phyloP scores from a whole-genome alignment of 1,140 invertebrate genomes.

The Sarcophaga peregrina region DNA sequence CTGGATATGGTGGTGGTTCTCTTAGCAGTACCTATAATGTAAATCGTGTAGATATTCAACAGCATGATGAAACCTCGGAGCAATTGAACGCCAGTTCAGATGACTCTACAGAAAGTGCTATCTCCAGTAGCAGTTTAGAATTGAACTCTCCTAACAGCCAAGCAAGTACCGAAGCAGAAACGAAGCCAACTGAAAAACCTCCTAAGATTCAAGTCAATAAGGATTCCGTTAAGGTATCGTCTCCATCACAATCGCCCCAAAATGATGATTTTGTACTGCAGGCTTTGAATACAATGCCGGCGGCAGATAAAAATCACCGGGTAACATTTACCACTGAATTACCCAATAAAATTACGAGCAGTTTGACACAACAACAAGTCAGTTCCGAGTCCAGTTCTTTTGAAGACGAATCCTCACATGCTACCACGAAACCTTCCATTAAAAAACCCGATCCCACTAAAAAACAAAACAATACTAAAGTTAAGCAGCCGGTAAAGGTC shows the following conservation, averaged over 20 bases:
- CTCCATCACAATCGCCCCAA: constrained; percentile 48
- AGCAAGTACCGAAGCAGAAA: background rate
- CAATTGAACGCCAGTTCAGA: constrained; percentile 36
- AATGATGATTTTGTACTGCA: constrained; percentile 63
- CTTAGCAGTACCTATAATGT: background rate
- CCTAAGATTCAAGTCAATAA: constrained; percentile 58
- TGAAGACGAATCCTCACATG: constrained; percentile 47
- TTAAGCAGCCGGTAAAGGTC: background rate
- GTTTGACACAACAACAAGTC: constrained; percentile 48
- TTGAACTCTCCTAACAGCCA: background rate
- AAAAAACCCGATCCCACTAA: constrained; percentile 19
- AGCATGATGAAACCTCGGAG: constrained; percentile 36
- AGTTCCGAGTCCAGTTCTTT: constrained; percentile 61
- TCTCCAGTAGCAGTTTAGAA: background rate
- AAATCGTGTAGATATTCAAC: constrained; percentile 11
- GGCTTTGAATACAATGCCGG: constrained; percentile 56
- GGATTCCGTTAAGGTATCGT: constrained; percentile 54
- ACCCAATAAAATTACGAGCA: constrained; percentile 57
- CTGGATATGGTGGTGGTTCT: background rate
- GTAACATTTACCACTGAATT: constrained; percentile 59
- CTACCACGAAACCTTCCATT: constrained; percentile 32
- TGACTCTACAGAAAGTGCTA: constrained; percentile 47
- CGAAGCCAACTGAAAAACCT: constrained; percentile 49
- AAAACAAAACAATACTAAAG: background rate
- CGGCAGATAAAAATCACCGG: constrained; percentile 48